Evolutionary conservation across 2,888 invertebrate genomes (phyloP), one percentile per base, ranked within the genome.

Genomic region (Ecdyonurus torrentis): DNA sequence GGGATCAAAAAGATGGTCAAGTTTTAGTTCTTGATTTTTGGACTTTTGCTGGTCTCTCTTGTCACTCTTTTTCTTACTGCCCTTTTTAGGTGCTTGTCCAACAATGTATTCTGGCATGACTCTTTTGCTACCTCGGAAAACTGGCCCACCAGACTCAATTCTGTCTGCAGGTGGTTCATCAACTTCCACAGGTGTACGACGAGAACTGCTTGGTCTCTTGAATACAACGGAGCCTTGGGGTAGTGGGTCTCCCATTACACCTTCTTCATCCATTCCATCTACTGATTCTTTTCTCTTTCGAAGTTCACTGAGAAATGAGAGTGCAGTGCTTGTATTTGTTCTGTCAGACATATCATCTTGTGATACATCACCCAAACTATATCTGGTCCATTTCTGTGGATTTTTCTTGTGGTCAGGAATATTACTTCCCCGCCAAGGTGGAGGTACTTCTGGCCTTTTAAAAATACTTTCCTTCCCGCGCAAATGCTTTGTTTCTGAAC

Each of bases 71-170:
- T 67, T 73, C 70, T 76, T 79, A 64, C 76, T 80, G 63, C 76
- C 76, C 69, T 77, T 81, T 67, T 77, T 79, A 60, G 74, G 75
- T 67, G 80, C 81, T 67, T 81, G 79, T 0, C 91, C 91, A 64
- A 91, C 82, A 19, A 88, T 82, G 78, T 90, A 90, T 70, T 91
- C 90, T 0, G 91, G 90, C 86, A 90, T 86, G 0, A 89, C 75
- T 58, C 88, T 71, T 74, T 87, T 90, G 63, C 83, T 84, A 65
- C 80, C 83, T 70, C 80, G 81, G 68, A 86, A 83, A 61, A 80
- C 74, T 2, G 81, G 74, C 65, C 77, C 79, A 24, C 71, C 70
- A n/a, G 73, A 69, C 7, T 63, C 63, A 7, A 22, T 5, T 5
- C 55, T 7, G 1, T 67, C 65, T 20, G 70, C 68, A 7, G 65